Evolutionary conservation across 2,888 invertebrate species (phyloP).

Genomic region (Diaprepes abbreviatus): DNA sequence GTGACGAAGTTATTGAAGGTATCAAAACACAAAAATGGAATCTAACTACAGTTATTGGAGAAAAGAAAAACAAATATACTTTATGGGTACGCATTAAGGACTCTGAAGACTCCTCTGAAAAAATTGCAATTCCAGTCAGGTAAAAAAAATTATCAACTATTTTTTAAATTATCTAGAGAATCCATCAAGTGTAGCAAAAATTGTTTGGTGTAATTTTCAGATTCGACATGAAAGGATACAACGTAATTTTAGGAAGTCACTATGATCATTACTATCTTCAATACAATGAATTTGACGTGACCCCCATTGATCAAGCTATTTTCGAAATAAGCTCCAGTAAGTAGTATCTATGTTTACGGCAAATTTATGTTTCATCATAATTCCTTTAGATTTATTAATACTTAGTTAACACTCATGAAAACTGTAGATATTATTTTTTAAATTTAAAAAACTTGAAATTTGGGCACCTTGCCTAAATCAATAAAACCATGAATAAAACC

Average conservation of each 20-base stretch:
- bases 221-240: constrained; percentile 96
- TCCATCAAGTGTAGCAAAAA: too few relatives aligned
- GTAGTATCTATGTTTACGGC: too few relatives aligned
- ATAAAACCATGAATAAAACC: too few relatives aligned
- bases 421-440: too few relatives aligned
- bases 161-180: not conserved
- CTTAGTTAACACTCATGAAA: too few relatives aligned
- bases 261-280: constrained; percentile 94
- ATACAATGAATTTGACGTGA: constrained; percentile 78
- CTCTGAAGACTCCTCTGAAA: constrained; percentile 67
- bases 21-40: constrained; percentile 84
- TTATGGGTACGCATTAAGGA: constrained; percentile 88
- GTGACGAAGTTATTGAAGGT: constrained; percentile 80
- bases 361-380: too few relatives aligned
- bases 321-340: constrained; percentile 78
- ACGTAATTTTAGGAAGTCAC: constrained; percentile 93
- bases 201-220: constrained; percentile 52
- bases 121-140: constrained; percentile 79
- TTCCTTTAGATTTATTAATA: too few relatives aligned
- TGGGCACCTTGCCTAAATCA: too few relatives aligned
- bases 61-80: constrained; percentile 89
- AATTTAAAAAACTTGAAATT: too few relatives aligned
- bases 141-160: constrained; percentile 53
- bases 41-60: constrained; percentile 76
- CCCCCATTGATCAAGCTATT: constrained; percentile 77